Conservation (phyloP, 2,888 invertebrate genomes). For the Rhagonycha fulva region DNA sequence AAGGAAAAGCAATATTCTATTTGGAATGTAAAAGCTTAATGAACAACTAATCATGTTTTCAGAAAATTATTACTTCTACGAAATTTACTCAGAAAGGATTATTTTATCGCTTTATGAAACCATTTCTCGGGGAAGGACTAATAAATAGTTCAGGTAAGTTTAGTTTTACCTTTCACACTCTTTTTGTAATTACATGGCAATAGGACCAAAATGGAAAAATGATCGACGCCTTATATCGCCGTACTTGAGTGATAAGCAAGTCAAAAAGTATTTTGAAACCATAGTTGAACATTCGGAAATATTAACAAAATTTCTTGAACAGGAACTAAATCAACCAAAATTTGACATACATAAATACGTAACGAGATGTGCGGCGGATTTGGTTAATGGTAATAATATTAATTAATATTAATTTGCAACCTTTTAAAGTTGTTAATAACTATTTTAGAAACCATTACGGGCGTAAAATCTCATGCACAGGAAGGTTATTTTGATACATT, state of each 20-base stretch:
- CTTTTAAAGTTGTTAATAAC: background rate
- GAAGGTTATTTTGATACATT: slow-evolving; percentile 2
- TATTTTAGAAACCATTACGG: slow-evolving; percentile 11
- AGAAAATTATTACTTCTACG: slow-evolving; percentile 11
- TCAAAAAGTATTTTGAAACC: slow-evolving; percentile 4
- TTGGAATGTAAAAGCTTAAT: no score
- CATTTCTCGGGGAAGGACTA: slow-evolving; percentile 7
- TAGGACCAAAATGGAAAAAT: slow-evolving; percentile 15
- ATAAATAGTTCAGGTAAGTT: background rate
- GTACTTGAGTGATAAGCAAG: background rate
- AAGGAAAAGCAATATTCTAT: no score
- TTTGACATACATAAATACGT: slow-evolving; percentile 7
- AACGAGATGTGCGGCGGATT: background rate
- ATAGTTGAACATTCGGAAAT: background rate
- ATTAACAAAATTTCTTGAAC: background rate
- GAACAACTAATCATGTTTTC: no score
- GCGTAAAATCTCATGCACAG: slow-evolving; percentile 8
- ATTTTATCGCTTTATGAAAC: slow-evolving; percentile 7
- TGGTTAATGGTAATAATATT: slow-evolving; percentile 5
- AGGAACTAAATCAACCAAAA: background rate
- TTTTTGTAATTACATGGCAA: background rate
- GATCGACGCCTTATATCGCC: slow-evolving; percentile 4
- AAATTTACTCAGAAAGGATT: slow-evolving; percentile 4
- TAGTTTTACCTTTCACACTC: no score
- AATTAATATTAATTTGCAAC: background rate